These are phyloP conservation scores for Invenusta paracnida DNA, from an alignment of 2,888 invertebrate species.

Conservation along the genomic window DNA sequence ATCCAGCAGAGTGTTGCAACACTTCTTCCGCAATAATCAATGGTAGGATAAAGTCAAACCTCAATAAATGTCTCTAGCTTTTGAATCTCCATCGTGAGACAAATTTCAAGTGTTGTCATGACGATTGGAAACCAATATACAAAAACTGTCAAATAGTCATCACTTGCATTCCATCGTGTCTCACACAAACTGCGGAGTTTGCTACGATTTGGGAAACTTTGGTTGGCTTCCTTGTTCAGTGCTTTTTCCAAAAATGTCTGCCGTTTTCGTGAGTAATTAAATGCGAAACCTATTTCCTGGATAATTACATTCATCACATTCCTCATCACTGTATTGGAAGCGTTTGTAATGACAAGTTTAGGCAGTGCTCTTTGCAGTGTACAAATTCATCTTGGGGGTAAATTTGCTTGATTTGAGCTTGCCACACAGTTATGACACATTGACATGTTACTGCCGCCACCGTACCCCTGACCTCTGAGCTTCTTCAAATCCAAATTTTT, in stretches of 20 bases:
- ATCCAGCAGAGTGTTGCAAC: not conserved
- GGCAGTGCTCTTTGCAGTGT: not conserved
- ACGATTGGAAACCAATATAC: not conserved
- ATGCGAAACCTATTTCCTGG: no score
- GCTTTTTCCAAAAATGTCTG: not conserved
- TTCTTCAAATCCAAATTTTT: not conserved
- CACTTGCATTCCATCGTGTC: not conserved
- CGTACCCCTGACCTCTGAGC: not conserved
- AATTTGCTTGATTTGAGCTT: not conserved
- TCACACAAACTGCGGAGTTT: not conserved
- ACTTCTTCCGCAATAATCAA: not conserved
- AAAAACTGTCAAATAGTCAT: not conserved
- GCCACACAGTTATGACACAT: not conserved
- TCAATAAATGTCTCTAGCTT: no score
- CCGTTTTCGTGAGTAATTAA: no score
- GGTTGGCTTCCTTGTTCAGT: not conserved
- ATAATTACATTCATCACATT: not conserved
- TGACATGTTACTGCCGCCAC: not conserved
- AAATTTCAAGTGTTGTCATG: not conserved
- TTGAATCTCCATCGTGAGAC: no score
- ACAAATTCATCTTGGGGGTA: not conserved
- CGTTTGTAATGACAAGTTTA: not conserved
- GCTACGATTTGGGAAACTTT: not conserved
- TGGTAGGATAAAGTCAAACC: not conserved
- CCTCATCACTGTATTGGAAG: not conserved